phyloP scores from a whole-genome alignment of 35 echinoderm and acorn worm genomes.

The Diadema setosum region DNA sequence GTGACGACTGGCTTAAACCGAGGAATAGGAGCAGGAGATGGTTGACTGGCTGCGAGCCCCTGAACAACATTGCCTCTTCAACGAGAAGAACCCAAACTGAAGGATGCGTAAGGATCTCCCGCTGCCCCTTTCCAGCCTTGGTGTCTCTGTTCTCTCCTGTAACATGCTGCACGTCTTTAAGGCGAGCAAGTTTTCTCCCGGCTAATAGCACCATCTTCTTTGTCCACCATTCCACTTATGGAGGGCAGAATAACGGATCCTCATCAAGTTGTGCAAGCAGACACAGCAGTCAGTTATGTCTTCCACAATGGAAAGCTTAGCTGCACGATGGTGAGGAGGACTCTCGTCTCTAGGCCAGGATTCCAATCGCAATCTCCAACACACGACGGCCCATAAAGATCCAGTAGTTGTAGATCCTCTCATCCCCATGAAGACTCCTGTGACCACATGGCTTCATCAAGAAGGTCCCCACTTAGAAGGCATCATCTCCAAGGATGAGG shows the following conservation, averaged over 20 bases:
- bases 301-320: not conserved
- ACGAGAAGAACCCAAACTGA: constrained; percentile 1
- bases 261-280: not conserved
- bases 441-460: not conserved
- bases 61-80: constrained; percentile 3
- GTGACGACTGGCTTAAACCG: constrained; percentile 4
- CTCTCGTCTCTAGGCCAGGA: not conserved
- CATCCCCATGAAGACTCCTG: not conserved
- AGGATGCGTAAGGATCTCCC: not conserved
- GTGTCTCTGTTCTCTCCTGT: not conserved
- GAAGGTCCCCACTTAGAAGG: not conserved
- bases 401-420: no score
- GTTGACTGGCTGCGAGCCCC: constrained; percentile 16
- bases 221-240: not conserved
- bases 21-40: constrained; percentile 22
- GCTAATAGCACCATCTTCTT: not conserved
- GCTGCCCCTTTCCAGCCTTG: not conserved
- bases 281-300: not conserved
- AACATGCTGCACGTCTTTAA: not conserved
- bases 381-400: not conserved
- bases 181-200: not conserved
- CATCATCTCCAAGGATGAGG: no score
- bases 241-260: not conserved
- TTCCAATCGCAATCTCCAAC: not conserved
- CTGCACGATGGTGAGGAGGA: not conserved